Conservation (phyloP, 2,797 vertebrate genomes). For the Poecilia gillii region DNA sequence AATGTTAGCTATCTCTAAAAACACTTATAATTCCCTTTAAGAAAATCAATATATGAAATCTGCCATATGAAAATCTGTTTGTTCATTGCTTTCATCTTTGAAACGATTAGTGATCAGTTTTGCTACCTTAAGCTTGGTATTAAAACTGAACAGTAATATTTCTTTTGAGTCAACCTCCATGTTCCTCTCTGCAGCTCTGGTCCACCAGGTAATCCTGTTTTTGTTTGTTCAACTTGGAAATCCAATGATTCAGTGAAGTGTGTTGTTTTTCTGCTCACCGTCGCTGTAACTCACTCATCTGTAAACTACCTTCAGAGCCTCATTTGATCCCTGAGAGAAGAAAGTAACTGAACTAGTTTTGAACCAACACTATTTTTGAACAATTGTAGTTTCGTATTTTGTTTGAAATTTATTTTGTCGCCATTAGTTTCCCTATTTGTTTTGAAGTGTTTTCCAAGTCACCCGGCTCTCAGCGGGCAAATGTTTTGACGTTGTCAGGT, state of each 20-base stretch:
- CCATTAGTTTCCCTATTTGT: constrained; percentile 35
- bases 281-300: constrained; percentile 57
- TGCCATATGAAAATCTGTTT: background rate
- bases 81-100: background rate
- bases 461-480: background rate
- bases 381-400: background rate
- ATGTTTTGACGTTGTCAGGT: constrained; percentile 1
- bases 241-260: constrained; percentile 25
- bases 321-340: constrained; percentile 2
- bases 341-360: background rate
- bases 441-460: constrained; percentile 34
- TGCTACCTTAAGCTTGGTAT: background rate
- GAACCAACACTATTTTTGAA: background rate
- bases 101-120: background rate
- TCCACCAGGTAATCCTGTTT: constrained; percentile 56
- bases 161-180: constrained; percentile 20
- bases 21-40: background rate
- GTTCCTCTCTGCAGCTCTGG: constrained; percentile 40
- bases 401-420: constrained; percentile 39
- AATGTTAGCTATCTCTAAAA: too few relatives aligned
- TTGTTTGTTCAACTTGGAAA: constrained; percentile 65
- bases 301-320: constrained; percentile 39
- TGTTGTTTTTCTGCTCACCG: constrained; percentile 42
- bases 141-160: constrained; percentile 23
- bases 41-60: background rate